These are phyloP conservation scores for Toxotes chatareus DNA, from an alignment of 2,113 vertebrate genomes.

Conservation along the genomic window DNA sequence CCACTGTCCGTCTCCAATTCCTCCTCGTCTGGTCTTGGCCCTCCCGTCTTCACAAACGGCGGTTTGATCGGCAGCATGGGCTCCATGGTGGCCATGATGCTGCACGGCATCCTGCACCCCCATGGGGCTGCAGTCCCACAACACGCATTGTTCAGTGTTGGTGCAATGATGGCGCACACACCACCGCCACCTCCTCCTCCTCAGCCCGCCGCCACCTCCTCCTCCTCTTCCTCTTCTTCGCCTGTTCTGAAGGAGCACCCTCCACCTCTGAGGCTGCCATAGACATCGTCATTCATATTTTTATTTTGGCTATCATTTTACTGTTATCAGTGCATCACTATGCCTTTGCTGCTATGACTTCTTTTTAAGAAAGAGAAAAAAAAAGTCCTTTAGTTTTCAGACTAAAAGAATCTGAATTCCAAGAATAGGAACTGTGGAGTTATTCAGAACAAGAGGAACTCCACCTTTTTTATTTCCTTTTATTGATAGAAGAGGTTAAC, in stretches of 20 bases:
- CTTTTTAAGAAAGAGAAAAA: not conserved
- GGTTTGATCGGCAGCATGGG: slow-evolving; percentile 96
- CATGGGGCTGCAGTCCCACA: slow-evolving; percentile 81
- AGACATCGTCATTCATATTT: not conserved
- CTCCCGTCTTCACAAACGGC: slow-evolving; percentile 95
- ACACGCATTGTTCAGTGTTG: slow-evolving; percentile 93
- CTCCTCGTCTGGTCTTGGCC: slow-evolving; percentile 84
- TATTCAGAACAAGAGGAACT: slow-evolving; percentile 1
- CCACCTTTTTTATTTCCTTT: slow-evolving; percentile 14
- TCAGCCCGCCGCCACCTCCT: slow-evolving; percentile 74
- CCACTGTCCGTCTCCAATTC: slow-evolving; percentile 84
- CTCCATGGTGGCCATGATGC: slow-evolving; percentile 95
- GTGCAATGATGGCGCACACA: slow-evolving; percentile 89
- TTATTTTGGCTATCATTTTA: not conserved
- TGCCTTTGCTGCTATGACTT: slow-evolving; percentile 40
- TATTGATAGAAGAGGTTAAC: slow-evolving; percentile 49
- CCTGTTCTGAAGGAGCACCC: slow-evolving; percentile 49
- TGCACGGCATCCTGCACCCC: slow-evolving; percentile 88
- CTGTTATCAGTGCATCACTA: slow-evolving; percentile 10
- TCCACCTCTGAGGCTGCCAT: slow-evolving; percentile 50
- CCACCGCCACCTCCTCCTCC: slow-evolving; percentile 81
- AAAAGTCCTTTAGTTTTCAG: not conserved
- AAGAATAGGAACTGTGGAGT: not conserved
- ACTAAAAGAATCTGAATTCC: not conserved
- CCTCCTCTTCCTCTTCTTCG: slow-evolving; percentile 26